A percentile compares a stretch with the other conserved stretches of the same genome.
phyloP scores from a whole-genome alignment of 2,113 vertebrate species.

The Ceyx melanurus region DNA sequence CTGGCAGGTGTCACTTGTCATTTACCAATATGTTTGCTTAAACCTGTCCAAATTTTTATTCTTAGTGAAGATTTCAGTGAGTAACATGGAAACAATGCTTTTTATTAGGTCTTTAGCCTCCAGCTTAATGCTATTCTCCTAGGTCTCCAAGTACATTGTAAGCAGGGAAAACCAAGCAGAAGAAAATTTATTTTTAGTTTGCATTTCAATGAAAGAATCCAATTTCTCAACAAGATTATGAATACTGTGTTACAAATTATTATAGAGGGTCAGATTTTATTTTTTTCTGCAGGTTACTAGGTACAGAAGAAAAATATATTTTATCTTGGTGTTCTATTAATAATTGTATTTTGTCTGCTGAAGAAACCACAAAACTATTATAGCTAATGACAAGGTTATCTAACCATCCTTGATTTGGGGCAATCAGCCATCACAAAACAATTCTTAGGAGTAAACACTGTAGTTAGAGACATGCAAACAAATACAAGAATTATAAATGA shows the following conservation, averaged over 20 bases:
- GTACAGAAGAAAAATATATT: constrained; percentile 15
- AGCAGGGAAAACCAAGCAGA: neutral
- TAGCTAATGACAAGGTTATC: constrained; percentile 62
- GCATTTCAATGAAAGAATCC: neutral
- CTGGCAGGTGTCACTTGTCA: neutral
- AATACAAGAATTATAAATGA: constrained; percentile 66
- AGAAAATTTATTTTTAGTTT: constrained; percentile 6
- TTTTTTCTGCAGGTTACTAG: neutral
- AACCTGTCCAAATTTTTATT: neutral
- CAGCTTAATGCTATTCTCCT: neutral
- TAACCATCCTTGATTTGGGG: constrained; percentile 63
- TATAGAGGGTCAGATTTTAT: neutral
- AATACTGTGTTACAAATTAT: neutral
- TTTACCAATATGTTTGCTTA: neutral
- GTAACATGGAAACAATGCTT: neutral
- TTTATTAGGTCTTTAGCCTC: neutral
- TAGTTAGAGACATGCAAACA: constrained; percentile 63
- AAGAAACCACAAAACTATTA: constrained; percentile 35
- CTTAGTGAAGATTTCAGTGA: neutral
- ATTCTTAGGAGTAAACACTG: constrained; percentile 68
- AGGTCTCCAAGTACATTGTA: neutral
- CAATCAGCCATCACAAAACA: constrained; percentile 71
- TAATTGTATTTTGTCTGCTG: constrained; percentile 35
- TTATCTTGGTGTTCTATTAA: constrained; percentile 33
- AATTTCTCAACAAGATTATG: neutral